Base-by-base conservation (phyloP, 2,888 invertebrate genomes). In the Drosophila kambysellisi region DNA sequence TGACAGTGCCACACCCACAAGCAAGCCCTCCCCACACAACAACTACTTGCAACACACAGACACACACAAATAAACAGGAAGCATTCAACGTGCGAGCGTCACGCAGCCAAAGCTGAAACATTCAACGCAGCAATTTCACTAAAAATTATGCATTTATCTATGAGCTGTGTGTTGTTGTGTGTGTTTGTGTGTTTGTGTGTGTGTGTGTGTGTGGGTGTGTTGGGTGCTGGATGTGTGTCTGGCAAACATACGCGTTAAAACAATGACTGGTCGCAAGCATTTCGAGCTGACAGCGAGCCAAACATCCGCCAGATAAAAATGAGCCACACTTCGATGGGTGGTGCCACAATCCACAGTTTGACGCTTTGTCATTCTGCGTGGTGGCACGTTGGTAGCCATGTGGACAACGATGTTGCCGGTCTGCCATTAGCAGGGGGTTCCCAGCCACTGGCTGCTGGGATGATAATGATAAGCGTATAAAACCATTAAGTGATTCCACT, bases 401-500 rank as follows among this genome's bases (percentile, higher is more conserved):
- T 64, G 58, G 61, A 53, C 61, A 54, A 29, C 52, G 57, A 20
- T 37, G 39, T 62, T 59, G 56, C 53, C 46, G 53, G 62, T 41
- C 59, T 48, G 81, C 54, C 66, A 70, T 50, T 65, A 53, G 63
- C 39, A 58, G 30, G 25, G 32, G 53, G 41, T 7, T 30, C 62
- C 33, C 39, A 25, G 67, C 30, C 60, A 32, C 33, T 54, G 48
- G 69, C 58, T 52, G 51, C 64, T 71, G 76, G 81, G 74, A 78
- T 76, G 81, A 86, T 88, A 91, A 89, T 91, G 90, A 91, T 90
- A 90, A 91, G 89, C 84, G 82, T 66, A 89, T 89, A 89, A 91
- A 91, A 91, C 91, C 91, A 91, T 92, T 91, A 92, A 91, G 91
- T 86, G 87, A 91, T 92, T 91, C 89, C 92, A 89, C 92, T 92